These are phyloP conservation scores for Drosophila asahinai DNA, from an alignment of 1,140 invertebrate genomes.

Conservation along the genomic window DNA sequence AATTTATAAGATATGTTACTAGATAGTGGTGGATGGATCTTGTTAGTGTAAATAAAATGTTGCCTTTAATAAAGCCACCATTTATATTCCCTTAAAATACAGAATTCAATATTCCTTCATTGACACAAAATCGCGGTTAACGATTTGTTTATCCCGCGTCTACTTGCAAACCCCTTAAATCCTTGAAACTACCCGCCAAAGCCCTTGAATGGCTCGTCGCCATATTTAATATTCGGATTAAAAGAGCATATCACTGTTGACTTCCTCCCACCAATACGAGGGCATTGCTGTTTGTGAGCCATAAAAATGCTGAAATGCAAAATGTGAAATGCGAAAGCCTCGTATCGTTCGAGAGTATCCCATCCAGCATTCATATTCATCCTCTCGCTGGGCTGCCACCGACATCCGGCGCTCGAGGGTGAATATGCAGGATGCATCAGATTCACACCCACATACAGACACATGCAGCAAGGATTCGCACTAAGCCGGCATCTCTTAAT, in stretches of 20 bases:
- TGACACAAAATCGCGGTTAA: background rate
- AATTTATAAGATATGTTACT: no score
- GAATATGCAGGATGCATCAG: slow-evolving; percentile 12
- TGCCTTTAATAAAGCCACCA: background rate
- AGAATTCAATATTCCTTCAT: background rate
- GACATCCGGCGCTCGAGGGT: slow-evolving; percentile 26
- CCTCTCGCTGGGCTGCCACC: slow-evolving; percentile 6
- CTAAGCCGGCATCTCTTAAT: slow-evolving; percentile 70
- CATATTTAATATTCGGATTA: slow-evolving; percentile 40
- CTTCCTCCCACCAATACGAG: slow-evolving; percentile 19
- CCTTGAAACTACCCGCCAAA: background rate
- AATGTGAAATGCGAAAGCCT: slow-evolving; percentile 6
- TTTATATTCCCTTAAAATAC: background rate
- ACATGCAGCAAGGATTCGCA: slow-evolving; percentile 35
- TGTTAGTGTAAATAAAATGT: no score
- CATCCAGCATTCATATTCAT: slow-evolving; percentile 1
- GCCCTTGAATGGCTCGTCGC: background rate
- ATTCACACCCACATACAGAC: slow-evolving; percentile 11
- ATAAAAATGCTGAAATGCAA: slow-evolving; percentile 29
- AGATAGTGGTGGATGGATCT: no score
- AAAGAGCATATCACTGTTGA: slow-evolving; percentile 12
- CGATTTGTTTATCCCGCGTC: background rate
- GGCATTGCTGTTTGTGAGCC: slow-evolving; percentile 3
- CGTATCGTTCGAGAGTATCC: background rate
- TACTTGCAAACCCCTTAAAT: background rate